Conservation (phyloP, 2,113 vertebrate genomes). For the Urocolius indicus region DNA sequence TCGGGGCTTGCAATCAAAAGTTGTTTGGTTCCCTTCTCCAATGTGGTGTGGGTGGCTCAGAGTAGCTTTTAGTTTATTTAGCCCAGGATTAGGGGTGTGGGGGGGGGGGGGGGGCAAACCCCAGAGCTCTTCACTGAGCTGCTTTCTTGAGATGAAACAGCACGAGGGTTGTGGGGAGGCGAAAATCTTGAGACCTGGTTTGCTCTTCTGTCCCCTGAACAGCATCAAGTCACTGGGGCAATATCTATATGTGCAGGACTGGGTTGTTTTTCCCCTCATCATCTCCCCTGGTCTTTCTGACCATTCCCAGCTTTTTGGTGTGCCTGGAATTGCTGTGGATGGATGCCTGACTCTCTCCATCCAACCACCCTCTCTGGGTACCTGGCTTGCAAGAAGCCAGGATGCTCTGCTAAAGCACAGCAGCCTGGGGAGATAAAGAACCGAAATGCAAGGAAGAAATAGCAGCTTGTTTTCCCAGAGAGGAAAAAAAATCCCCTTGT, state of each 20-base stretch:
- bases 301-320: neutral
- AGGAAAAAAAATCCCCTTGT: neutral
- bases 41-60: neutral
- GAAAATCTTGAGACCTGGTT: neutral
- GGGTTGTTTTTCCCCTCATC: neutral
- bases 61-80: neutral
- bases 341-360: neutral
- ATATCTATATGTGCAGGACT: rapidly evolving
- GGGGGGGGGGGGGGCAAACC: neutral
- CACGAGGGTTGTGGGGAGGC: neutral
- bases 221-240: neutral
- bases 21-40: neutral
- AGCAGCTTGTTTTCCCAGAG: neutral
- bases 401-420: neutral
- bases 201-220: neutral
- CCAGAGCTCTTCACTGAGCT: neutral
- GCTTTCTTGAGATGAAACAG: neutral
- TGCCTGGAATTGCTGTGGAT: too few species aligned
- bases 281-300: neutral
- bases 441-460: neutral
- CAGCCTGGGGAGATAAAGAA: neutral
- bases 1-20: rapidly evolving
- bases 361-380: rapidly evolving
- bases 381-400: neutral
- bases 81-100: neutral